A percentile compares a stretch with the other conserved stretches of the same genome.
These are phyloP conservation scores for Paratrypauchen microcephalus DNA, from an alignment of 2,797 vertebrate genomes.

Conservation along the genomic window DNA sequence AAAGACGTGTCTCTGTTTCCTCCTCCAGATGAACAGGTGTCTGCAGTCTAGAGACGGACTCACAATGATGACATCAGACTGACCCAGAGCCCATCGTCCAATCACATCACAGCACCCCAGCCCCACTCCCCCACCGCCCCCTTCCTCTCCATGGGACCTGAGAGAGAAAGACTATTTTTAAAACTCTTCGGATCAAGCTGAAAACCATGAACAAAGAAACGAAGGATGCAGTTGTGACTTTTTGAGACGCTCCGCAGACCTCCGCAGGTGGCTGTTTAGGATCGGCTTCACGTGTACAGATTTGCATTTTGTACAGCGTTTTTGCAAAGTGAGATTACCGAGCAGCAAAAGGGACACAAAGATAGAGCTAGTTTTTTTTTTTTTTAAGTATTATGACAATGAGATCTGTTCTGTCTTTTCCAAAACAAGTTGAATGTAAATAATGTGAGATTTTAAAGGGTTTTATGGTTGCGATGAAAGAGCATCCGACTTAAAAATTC, in stretches of 20 bases:
- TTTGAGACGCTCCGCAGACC: constrained; percentile 37
- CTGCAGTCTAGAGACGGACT: constrained; percentile 82
- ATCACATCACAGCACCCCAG: constrained; percentile 14
- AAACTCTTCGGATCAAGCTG: constrained; percentile 33
- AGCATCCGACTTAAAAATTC: constrained; percentile 3
- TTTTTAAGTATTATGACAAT: neutral
- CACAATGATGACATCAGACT: constrained; percentile 35
- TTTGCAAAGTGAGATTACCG: constrained; percentile 23
- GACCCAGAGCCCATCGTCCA: constrained; percentile 50
- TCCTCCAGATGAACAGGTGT: constrained; percentile 92
- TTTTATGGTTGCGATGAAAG: neutral
- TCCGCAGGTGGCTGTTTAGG: constrained; percentile 58
- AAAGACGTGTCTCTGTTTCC: neutral
- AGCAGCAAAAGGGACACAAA: constrained; percentile 37
- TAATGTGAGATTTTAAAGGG: constrained; percentile 2
- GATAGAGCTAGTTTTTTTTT: constrained; percentile 3
- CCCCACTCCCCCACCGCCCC: constrained; percentile 20
- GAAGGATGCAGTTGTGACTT: constrained; percentile 30
- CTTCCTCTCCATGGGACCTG: constrained; percentile 22
- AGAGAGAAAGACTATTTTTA: constrained; percentile 34
- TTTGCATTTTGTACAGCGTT: constrained; percentile 17
- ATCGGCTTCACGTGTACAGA: constrained; percentile 40
- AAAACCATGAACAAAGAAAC: constrained; percentile 11
- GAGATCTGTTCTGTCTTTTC: constrained; percentile 1
- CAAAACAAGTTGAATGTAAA: constrained; percentile 8